phyloP scores from a whole-genome alignment of 2,888 invertebrate species.

The Parascotia fuliginaria region DNA sequence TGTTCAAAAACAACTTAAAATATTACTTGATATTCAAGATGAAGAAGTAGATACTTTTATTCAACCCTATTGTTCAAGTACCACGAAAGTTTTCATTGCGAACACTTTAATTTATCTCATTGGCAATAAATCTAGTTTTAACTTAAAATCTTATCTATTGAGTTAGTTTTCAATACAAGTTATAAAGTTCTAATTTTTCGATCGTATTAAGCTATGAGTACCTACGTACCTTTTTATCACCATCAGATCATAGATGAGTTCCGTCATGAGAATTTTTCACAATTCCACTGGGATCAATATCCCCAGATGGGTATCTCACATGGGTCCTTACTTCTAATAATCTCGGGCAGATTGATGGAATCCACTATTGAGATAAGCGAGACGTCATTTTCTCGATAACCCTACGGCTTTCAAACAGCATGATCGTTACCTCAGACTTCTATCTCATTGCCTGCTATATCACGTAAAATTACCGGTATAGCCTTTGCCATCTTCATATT shows the following conservation, averaged over 20 bases:
- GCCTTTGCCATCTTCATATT: constrained; percentile 42
- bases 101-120: constrained; percentile 49
- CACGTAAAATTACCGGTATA: constrained; percentile 48
- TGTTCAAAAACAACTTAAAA: background rate
- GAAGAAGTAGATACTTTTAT: constrained; percentile 4
- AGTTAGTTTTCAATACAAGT: constrained; percentile 47
- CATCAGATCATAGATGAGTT: constrained; percentile 13
- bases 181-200: too few relatives aligned
- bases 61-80: constrained; percentile 16
- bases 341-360: constrained; percentile 49
- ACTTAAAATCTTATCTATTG: constrained; percentile 52
- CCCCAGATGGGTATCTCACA: constrained; percentile 30
- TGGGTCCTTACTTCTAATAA: constrained; percentile 48
- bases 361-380: constrained; percentile 42
- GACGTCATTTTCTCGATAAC: constrained; percentile 50
- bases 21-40: background rate
- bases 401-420: constrained; percentile 43
- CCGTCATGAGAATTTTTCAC: constrained; percentile 19
- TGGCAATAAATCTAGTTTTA: constrained; percentile 48
- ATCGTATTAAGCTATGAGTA: constrained; percentile 42
- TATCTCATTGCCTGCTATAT: constrained; percentile 54
- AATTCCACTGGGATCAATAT: constrained; percentile 19
- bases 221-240: constrained; percentile 30
- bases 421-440: constrained; percentile 51
- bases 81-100: constrained; percentile 22